A percentile compares a stretch with the other conserved stretches of the same genome.
These are phyloP conservation scores for Teleopsis dalmanni DNA, from an alignment of 1,140 invertebrate genomes.

Conservation along the genomic window DNA sequence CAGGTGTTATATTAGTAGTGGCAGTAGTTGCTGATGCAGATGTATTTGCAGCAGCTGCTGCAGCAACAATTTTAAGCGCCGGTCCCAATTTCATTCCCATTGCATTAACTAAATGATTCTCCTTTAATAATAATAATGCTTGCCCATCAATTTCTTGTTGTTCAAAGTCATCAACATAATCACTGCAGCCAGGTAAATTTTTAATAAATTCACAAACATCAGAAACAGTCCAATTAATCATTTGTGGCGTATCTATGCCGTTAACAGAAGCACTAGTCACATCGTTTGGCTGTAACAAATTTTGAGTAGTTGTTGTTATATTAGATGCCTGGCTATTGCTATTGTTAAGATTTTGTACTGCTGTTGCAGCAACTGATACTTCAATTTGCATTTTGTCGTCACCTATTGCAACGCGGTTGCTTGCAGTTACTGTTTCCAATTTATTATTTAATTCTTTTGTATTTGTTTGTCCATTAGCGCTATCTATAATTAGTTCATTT, in stretches of 20 bases:
- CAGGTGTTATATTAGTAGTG: too few relatives aligned
- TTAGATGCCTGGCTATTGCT: conserved; percentile 1
- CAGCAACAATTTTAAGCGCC: conserved; percentile 85
- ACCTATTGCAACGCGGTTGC: conserved; percentile 1
- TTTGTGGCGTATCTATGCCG: conserved; percentile 14
- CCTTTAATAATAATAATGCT: conserved; percentile 86
- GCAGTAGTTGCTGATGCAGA: background rate
- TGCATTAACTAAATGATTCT: conserved; percentile 88
- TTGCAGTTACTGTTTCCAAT: too few relatives aligned
- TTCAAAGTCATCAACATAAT: conserved; percentile 91
- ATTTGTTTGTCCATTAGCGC: conserved; percentile 1
- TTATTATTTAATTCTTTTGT: too few relatives aligned
- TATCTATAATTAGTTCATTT: background rate
- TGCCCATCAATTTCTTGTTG: conserved; percentile 95
- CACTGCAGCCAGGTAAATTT: conserved; percentile 77
- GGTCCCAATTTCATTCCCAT: conserved; percentile 94
- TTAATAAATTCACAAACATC: conserved; percentile 81
- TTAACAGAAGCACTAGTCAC: background rate
- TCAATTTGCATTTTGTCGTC: conserved; percentile 13
- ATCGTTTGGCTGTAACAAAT: background rate
- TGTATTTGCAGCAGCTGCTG: conserved; percentile 7
- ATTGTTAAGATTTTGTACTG: background rate
- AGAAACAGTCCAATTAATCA: conserved; percentile 49
- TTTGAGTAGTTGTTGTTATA: background rate
- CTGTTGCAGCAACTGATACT: background rate